Base-by-base conservation (phyloP, 1,140 invertebrate species). In the Macrobrachium rosenbergii region DNA sequence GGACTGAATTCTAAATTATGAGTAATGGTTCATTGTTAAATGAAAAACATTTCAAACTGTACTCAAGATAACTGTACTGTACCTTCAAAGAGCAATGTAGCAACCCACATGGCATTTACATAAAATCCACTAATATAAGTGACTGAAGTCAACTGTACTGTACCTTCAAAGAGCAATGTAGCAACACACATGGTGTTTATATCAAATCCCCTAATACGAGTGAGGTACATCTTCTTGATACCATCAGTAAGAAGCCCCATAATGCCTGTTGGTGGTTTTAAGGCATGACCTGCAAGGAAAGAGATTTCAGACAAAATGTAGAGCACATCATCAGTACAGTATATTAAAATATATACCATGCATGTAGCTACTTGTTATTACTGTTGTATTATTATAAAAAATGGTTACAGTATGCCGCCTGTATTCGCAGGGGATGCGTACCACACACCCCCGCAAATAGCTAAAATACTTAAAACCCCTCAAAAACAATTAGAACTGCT, bases 151-250 rank as follows among this genome's bases (percentile, higher is more conserved):
- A 23, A 45, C 10, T 58, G 10, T 28, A 88, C 92, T 91, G 59
- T 76, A 93, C 93, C 98, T 93, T 99, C 98, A 93, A 99, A 98
- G 0, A 99, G 93, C 17, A 99, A 93, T 0, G 98, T 99, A 19
- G 97, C 97, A 0, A 98, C 98, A 91, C 96, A 96, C 90, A 99
- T 95, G 90, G 94, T 94, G 19, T 95, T 92, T 59, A 96, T 93
- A 91, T 97, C 95, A 92, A 98, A 98, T 10, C 98, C 96, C 92
- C 98, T 99, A 90, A 98, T 94, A 89, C 94, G 94, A 0, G 97
- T 98, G 0, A 99, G 94, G 92, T 99, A 99, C 21, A 96, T 92
- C 89, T 96, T 96, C 91, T 99, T 99, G 0, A 99, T 90, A 0
- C 94, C 94, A 88, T 99, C 97, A 12, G 96, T 90, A 14, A 98